Base-by-base conservation (phyloP, 37 sponge, comb jelly and placozoan species). In the Bolinopsis microptera region DNA sequence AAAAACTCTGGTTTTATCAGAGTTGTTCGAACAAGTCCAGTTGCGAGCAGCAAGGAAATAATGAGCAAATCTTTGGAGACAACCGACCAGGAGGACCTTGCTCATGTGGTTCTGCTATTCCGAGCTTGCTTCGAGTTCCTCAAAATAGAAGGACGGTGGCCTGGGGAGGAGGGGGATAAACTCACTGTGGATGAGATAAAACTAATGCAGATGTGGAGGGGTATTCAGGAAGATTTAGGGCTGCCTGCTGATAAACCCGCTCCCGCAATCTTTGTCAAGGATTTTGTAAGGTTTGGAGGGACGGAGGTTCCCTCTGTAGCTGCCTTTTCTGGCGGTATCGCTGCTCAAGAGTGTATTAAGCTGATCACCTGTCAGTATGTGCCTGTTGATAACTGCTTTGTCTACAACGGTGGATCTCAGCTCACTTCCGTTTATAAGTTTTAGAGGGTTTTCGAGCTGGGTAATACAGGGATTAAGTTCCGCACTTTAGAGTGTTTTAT, bases 271-370 rank as follows among this genome's bases (percentile, higher is more conserved):
- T 34, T 86, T 23, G 25, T 93, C 18, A 74, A 86, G 48, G 90
- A 86, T 25, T 86, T 86, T 86, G 90, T 86, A 2, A 94, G 97
- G 25, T 96, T 80, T 93, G 95, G 95, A 13, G 97, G 94, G 30
- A 93, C 95, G 18, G 98, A 97, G 86, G 61, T 99, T 5, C 99
- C 96, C 30, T 95, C 99, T 8, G 95, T 99, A n/a, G 95, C 99
- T 35, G 96, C 98, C 32, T 97, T 95, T 94, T 23, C 96, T 38
- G 99, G 97, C 3, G 99, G 94, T 69, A 83, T 97, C 32, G 99
- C 96, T n/a, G 94, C 96, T 0, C 99, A 99, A 68, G 99, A 99
- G 93, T 95, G 96, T 8, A 96, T 99, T 61, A 99, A 99, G 38
- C 86, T 99, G 0, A 70, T 99, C 18, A 99, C 99, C 1, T 93